These are phyloP conservation scores for Strigamia maritima DNA, from an alignment of 2,888 invertebrate genomes.

Conservation along the genomic window DNA sequence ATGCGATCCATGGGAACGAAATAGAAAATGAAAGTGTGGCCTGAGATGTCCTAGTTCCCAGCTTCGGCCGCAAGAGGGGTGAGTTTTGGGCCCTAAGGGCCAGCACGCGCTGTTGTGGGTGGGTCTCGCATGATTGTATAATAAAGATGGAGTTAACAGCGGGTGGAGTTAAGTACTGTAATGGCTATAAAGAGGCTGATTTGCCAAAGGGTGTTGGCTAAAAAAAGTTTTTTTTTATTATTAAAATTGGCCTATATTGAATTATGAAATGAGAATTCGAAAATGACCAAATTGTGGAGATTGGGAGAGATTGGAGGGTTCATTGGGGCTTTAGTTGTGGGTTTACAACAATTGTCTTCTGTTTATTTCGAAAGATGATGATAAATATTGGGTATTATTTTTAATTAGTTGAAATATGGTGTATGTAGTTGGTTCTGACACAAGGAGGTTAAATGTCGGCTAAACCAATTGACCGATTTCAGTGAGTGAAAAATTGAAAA, in stretches of 20 bases:
- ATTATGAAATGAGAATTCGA: background rate
- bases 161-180: conserved; percentile 27
- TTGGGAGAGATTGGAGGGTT: background rate
- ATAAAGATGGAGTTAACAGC: conserved; percentile 34
- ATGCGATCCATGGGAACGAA: conserved; percentile 18
- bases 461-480: background rate
- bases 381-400: background rate
- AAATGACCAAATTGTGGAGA: background rate
- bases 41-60: conserved; percentile 29
- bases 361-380: background rate
- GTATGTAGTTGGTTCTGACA: background rate
- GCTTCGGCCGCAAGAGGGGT: conserved; percentile 33
- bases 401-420: background rate
- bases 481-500: background rate
- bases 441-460: background rate
- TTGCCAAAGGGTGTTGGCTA: conserved; percentile 9
- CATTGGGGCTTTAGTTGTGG: too few relatives aligned
- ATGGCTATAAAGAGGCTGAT: conserved; percentile 34
- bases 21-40: conserved; percentile 21
- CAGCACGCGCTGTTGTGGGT: conserved; percentile 34
- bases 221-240: background rate
- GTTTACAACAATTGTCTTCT: too few relatives aligned
- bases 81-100: conserved; percentile 25
- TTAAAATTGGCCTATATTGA: conserved; percentile 9
- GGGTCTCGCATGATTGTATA: conserved; percentile 30